Evolutionary conservation across 2,888 invertebrate species (phyloP), one percentile per base, ranked within the genome.

Genomic region (Scaptomyza caliginosa): DNA sequence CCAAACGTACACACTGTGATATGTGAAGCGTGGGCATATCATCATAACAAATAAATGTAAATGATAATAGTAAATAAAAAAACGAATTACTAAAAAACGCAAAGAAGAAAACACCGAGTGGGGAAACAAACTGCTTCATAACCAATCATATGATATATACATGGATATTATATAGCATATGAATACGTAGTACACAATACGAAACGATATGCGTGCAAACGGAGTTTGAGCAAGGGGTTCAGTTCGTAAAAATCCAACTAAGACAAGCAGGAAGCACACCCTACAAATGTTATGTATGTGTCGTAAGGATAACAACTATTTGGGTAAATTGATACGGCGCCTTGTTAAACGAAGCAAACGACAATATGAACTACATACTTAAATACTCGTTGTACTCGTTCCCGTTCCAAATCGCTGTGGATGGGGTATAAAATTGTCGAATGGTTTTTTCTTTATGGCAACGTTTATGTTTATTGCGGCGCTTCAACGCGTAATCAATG

Each of bases 71-170:
- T 87, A 81, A 81, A 81, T 81, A 81, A 87, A 81, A 81, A 81
- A 87, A 81, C 86, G 87, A 81, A 81, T 81, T 81, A 87, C 87
- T 72, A 81, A 81, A 85, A 68, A 87, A 85, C 87, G n/a, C n/a
- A n/a, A n/a, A n/a, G n/a, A n/a, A n/a, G n/a, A n/a, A 86, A 67
- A 77, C 72, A 79, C 17, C 5, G 1, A n/a, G 3, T 13, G 3
- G 3, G 13, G 2, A 30, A 30, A 71, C 67, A 55, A 49, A 39
- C 48, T 59, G 60, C 54, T 57, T 65, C 65, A 76, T 73, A 70
- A 56, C 81, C 74, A 76, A 86, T 77, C 69, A 72, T 51, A 16
- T 28, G 3, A 28, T 10, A 40, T 6, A 17, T 10, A 26, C 4
- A 23, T 11, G 17, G 5, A 21, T 13, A 16, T 7, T 42, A 26